Percentiles rank a stretch among this genome's conserved stretches.
phyloP scores from a whole-genome alignment of 2,113 vertebrate species.

The Climacteris rufus region DNA sequence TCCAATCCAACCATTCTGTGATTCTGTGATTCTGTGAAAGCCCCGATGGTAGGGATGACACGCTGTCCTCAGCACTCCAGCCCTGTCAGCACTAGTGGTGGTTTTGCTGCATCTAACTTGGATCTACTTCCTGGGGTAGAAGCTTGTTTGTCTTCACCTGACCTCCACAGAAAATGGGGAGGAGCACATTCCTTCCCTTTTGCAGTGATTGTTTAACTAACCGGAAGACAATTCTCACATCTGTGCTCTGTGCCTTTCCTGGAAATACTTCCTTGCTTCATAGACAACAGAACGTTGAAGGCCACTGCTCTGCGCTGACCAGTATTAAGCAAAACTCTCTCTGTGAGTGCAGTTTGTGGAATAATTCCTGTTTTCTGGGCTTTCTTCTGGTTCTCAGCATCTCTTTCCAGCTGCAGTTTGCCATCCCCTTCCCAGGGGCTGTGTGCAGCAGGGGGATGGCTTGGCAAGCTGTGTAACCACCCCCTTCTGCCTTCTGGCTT shows the following conservation, averaged over 20 bases:
- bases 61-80: not conserved
- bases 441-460: not conserved
- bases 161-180: not conserved
- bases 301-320: not conserved
- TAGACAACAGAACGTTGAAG: not conserved
- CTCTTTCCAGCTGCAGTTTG: not conserved
- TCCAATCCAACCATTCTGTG: not conserved
- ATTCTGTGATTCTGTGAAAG: not conserved
- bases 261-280: not conserved
- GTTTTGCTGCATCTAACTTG: not conserved
- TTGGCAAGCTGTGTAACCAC: not conserved
- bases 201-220: not conserved
- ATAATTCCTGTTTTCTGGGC: not conserved
- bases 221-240: not conserved
- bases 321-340: not conserved
- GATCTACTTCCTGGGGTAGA: not conserved
- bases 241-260: not conserved
- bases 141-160: not conserved
- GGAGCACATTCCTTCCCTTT: not conserved
- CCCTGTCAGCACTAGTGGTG: not conserved
- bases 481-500: not conserved
- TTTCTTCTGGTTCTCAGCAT: not conserved
- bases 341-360: not conserved
- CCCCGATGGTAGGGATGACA: not conserved
- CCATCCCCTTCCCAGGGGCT: not conserved